Evolutionary conservation across 2,113 vertebrate species (phyloP).

Genomic region (Strix uralensis): DNA sequence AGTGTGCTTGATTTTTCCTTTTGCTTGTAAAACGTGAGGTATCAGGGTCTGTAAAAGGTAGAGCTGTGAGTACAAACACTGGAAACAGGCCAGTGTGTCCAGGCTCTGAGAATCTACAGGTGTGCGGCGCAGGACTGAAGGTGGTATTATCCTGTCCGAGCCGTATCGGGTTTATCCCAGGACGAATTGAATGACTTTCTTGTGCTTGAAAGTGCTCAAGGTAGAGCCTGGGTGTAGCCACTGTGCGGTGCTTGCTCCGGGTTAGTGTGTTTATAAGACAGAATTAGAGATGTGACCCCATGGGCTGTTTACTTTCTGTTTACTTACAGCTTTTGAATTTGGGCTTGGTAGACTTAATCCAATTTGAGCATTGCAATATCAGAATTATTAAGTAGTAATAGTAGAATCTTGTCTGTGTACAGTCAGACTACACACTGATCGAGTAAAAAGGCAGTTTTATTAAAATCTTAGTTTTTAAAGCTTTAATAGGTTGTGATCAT

Average conservation of each 20-base stretch:
- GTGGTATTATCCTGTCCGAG: neutral
- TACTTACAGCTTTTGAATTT: neutral
- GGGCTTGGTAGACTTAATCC: neutral
- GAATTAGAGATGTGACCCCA: neutral
- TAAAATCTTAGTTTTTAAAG: neutral
- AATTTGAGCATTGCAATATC: fast-evolving
- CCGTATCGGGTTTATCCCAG: neutral
- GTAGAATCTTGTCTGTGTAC: neutral
- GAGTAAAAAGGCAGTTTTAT: neutral
- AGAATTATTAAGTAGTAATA: neutral
- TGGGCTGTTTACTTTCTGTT: neutral
- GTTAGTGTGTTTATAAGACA: fast-evolving
- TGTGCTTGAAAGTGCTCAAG: neutral
- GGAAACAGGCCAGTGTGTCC: too few relatives aligned
- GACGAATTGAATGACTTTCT: neutral
- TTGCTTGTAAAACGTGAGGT: neutral
- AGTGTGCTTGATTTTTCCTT: neutral
- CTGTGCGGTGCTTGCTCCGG: neutral
- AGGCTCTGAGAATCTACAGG: neutral
- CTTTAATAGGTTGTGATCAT: neutral
- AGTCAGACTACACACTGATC: fast-evolving
- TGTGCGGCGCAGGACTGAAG: neutral
- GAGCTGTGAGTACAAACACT: neutral
- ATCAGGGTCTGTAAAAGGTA: fast-evolving
- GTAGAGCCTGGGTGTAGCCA: fast-evolving